A percentile compares a stretch with the other conserved stretches of the same genome.
phyloP scores from a whole-genome alignment of 2,797 vertebrate species.

The Nasua narica region DNA sequence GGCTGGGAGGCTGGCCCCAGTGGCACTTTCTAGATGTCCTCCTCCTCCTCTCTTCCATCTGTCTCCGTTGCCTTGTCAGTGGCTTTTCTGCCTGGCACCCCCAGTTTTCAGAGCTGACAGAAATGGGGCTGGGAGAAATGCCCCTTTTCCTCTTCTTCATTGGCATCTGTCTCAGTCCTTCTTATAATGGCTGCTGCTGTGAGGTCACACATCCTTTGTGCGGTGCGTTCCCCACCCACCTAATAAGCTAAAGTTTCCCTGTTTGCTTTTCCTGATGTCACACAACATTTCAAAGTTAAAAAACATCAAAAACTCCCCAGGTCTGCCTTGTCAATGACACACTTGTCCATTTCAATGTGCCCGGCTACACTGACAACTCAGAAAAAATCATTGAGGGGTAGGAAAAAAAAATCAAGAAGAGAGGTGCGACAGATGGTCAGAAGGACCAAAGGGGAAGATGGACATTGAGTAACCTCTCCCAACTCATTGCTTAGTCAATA shows the following conservation, averaged over 20 bases:
- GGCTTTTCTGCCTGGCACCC: not conserved
- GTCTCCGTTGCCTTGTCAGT: not conserved
- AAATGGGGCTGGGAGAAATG: not conserved
- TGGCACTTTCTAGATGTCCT: not conserved
- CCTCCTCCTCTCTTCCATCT: not conserved
- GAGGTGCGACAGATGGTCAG: not conserved
- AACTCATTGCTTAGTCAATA: not conserved
- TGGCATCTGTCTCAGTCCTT: not conserved
- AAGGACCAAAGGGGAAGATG: not conserved
- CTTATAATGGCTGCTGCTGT: not conserved
- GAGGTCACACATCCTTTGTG: not conserved
- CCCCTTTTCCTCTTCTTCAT: not conserved
- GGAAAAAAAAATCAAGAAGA: not conserved
- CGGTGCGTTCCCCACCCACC: not conserved
- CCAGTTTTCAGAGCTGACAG: not conserved
- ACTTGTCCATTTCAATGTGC: not conserved
- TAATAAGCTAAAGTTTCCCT: not conserved
- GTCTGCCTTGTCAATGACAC: not conserved
- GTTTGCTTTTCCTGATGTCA: not conserved
- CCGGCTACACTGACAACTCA: not conserved
- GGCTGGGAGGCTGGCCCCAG: not conserved
- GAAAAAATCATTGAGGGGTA: not conserved
- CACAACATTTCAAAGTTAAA: constrained; percentile 8
- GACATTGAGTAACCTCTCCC: not conserved
- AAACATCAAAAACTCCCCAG: not conserved